Percentiles rank a stretch among this genome's conserved stretches.
These are phyloP conservation scores for Ennomos erosarius DNA, from an alignment of 2,888 invertebrate species.

Conservation along the genomic window DNA sequence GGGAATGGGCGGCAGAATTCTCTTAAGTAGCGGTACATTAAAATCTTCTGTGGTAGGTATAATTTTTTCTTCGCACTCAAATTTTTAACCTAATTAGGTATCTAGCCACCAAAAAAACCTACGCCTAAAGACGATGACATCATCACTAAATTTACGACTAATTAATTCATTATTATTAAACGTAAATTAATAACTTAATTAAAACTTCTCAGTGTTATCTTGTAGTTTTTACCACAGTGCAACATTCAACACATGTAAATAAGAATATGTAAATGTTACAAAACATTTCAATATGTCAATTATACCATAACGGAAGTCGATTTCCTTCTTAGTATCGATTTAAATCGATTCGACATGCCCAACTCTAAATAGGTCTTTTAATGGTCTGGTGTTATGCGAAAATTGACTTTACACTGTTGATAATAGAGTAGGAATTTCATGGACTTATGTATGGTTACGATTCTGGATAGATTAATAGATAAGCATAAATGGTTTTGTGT, in stretches of 20 bases:
- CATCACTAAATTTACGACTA: too few species aligned
- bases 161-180: too few species aligned
- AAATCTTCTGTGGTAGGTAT: too few species aligned
- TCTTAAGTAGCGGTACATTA: too few species aligned
- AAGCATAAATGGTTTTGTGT: constrained; percentile 28
- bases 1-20: too few species aligned
- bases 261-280: constrained; percentile 24
- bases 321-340: constrained; percentile 38
- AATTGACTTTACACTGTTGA: constrained; percentile 3
- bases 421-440: neutral
- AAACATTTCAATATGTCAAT: constrained; percentile 35
- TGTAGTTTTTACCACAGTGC: constrained; percentile 3
- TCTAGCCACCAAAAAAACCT: too few species aligned
- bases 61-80: too few species aligned
- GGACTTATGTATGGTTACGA: neutral
- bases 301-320: constrained; percentile 33
- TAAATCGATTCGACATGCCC: constrained; percentile 30
- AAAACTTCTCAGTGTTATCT: neutral
- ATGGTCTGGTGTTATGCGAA: neutral
- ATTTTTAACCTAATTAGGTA: too few species aligned
- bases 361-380: constrained; percentile 3
- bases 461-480: constrained; percentile 22
- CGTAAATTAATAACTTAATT: constrained; percentile 7
- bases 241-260: constrained; percentile 29
- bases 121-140: too few species aligned